Percentiles rank a stretch among this genome's conserved stretches.
These are phyloP conservation scores for Pedetes capensis DNA, from an alignment of 2,113 vertebrate genomes.

Conservation along the genomic window DNA sequence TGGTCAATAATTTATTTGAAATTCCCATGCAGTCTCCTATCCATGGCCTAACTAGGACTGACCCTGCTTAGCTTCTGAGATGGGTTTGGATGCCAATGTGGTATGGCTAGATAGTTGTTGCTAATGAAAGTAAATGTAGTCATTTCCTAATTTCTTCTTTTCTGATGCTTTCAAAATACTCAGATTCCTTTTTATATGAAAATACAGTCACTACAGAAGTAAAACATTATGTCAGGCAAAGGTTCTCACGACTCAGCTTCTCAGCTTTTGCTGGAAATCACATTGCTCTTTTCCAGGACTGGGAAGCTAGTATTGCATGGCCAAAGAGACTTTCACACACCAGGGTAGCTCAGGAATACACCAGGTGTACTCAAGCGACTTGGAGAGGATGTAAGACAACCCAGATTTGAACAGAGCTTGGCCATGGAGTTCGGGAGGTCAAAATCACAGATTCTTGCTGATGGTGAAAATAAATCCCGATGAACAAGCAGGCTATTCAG, in stretches of 20 bases:
- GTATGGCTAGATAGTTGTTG: neutral
- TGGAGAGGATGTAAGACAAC: neutral
- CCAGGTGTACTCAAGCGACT: neutral
- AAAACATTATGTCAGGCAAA: neutral
- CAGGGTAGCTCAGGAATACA: slow-evolving; percentile 8
- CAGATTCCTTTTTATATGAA: neutral
- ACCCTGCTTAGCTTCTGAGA: no score
- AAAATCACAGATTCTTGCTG: neutral
- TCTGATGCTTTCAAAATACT: neutral
- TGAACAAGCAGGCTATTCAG: neutral
- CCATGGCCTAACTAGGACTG: no score
- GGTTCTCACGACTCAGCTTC: neutral
- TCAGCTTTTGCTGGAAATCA: slow-evolving; percentile 42
- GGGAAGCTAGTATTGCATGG: neutral
- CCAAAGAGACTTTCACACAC: slow-evolving; percentile 43
- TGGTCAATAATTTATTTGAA: neutral
- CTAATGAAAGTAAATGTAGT: neutral
- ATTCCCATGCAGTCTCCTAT: neutral
- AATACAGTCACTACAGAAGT: neutral
- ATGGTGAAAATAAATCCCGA: neutral
- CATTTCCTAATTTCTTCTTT: neutral
- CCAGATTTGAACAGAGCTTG: neutral
- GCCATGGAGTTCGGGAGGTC: neutral
- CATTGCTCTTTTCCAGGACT: neutral
- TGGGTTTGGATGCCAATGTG: no score